phyloP scores from a whole-genome alignment of 2,888 invertebrate genomes.

The Balanococcus diminutus region DNA sequence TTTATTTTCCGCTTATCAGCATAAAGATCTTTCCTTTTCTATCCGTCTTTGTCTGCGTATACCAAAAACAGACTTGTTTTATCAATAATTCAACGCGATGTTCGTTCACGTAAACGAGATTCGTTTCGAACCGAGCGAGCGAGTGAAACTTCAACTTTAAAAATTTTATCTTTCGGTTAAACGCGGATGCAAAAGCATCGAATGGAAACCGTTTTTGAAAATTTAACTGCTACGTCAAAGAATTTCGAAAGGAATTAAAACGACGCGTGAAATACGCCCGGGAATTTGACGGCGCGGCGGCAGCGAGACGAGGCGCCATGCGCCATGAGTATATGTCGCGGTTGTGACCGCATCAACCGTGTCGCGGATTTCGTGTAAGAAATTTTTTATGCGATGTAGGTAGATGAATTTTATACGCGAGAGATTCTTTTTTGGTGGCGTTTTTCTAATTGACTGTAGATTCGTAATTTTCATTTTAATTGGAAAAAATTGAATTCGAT shows the following conservation, averaged over 20 bases:
- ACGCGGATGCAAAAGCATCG: conserved; percentile 14
- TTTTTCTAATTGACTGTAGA: no score
- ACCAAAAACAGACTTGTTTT: conserved; percentile 43
- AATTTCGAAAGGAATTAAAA: conserved; percentile 20
- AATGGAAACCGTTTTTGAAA: conserved; percentile 20
- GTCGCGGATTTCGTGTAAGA: no score
- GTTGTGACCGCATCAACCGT: no score
- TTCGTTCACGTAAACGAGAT: conserved; percentile 52
- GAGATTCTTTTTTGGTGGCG: no score
- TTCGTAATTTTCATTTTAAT: no score
- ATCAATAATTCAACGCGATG: conserved; percentile 50
- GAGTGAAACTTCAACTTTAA: conserved; percentile 21
- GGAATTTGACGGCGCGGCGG: not conserved
- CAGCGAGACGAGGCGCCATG: not conserved
- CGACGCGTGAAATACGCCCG: not conserved
- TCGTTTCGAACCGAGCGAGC: conserved; percentile 32
- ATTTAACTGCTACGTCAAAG: conserved; percentile 4
- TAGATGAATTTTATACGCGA: no score
- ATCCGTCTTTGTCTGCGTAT: conserved; percentile 30
- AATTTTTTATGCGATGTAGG: no score
- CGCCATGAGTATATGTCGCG: no score
- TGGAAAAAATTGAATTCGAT: no score
- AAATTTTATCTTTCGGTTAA: conserved; percentile 15
- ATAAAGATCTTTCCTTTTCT: conserved; percentile 44
- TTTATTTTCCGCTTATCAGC: conserved; percentile 45